Percentiles rank a stretch among this genome's conserved stretches.
These are phyloP conservation scores for Pygmarrhopalites habei DNA, from an alignment of 1,140 invertebrate species.

Conservation along the genomic window DNA sequence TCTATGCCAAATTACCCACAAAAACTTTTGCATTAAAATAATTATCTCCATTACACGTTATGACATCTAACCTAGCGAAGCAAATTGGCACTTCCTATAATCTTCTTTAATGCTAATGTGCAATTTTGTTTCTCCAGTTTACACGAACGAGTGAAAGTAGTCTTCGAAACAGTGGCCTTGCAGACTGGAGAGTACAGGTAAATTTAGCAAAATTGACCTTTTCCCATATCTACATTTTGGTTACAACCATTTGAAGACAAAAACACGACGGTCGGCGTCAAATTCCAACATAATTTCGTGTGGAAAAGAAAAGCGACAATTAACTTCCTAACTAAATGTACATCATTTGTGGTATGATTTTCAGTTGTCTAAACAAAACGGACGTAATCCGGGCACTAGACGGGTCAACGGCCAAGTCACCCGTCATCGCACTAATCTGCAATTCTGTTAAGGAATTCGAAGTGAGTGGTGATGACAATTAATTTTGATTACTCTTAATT, in stretches of 20 bases:
- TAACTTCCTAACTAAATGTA: too few species aligned
- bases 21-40: not conserved
- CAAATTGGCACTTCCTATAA: too few species aligned
- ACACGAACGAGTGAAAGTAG: slow-evolving; percentile 45
- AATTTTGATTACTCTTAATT: too few species aligned
- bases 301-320: too few species aligned
- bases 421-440: slow-evolving; percentile 71
- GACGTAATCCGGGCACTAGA: slow-evolving; percentile 75
- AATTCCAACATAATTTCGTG: too few species aligned
- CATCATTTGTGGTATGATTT: too few species aligned
- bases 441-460: slow-evolving; percentile 66
- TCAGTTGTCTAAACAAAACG: slow-evolving; percentile 68
- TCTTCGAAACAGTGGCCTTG: slow-evolving; percentile 44
- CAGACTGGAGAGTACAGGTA: slow-evolving; percentile 35
- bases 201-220: too few species aligned
- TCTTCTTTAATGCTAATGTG: not conserved
- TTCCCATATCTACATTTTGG: not conserved
- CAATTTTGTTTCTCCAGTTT: slow-evolving; percentile 36
- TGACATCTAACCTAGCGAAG: too few species aligned
- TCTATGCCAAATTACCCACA: slow-evolving; percentile 33
- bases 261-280: too few species aligned
- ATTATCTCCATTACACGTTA: too few species aligned
- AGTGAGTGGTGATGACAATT: slow-evolving; percentile 44
- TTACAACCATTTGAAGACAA: too few species aligned
- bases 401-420: slow-evolving; percentile 54